These are phyloP conservation scores for Drosophila tropicalis DNA, from an alignment of 1,140 invertebrate genomes.

Conservation along the genomic window DNA sequence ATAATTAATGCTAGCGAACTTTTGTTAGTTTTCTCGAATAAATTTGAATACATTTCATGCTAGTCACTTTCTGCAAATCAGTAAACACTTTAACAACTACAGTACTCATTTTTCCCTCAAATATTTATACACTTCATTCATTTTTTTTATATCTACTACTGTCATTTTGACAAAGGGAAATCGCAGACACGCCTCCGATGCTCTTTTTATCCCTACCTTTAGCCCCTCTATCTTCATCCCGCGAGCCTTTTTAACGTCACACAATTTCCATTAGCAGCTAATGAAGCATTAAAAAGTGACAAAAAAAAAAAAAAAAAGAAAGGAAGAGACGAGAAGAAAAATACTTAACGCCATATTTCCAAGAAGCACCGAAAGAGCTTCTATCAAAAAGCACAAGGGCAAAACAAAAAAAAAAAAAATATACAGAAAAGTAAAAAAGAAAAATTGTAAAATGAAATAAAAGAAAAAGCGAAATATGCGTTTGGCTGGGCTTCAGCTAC, in stretches of 20 bases:
- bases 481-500: slow-evolving; percentile 35
- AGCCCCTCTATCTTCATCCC: neutral
- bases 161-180: slow-evolving; percentile 25
- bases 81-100: neutral
- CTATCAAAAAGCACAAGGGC: slow-evolving; percentile 63
- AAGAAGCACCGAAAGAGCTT: slow-evolving; percentile 46
- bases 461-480: slow-evolving; percentile 48
- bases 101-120: slow-evolving; percentile 13
- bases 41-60: neutral
- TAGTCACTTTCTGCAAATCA: neutral
- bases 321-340: slow-evolving; percentile 16
- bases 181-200: slow-evolving; percentile 23
- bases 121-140: slow-evolving; percentile 13
- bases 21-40: too few relatives aligned
- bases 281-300: slow-evolving; percentile 78
- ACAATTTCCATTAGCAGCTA: slow-evolving; percentile 77
- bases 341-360: slow-evolving; percentile 74
- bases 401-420: slow-evolving; percentile 32
- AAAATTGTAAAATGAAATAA: slow-evolving; percentile 57
- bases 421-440: slow-evolving; percentile 29
- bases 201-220: slow-evolving; percentile 16
- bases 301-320: slow-evolving; percentile 46
- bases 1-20: too few relatives aligned
- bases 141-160: slow-evolving; percentile 2
- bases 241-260: slow-evolving; percentile 41